Conservation (phyloP, 2,888 invertebrate genomes). For the Leptopilina syphax region DNA sequence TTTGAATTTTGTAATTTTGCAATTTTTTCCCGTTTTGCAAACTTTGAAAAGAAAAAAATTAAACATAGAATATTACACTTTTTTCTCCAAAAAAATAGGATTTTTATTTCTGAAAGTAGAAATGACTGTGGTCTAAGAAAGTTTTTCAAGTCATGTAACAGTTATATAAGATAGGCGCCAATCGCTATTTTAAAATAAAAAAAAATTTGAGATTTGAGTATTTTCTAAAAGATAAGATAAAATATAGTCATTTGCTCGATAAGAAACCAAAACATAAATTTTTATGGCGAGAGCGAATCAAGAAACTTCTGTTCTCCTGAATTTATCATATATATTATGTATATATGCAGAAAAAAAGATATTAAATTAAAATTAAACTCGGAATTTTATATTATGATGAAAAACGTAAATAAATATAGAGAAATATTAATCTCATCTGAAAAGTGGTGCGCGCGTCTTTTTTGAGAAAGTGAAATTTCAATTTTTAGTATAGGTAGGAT, state of each 20-base stretch:
- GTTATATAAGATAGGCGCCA: slow-evolving; percentile 17
- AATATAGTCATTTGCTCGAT: background rate
- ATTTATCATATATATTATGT: background rate
- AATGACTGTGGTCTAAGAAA: slow-evolving; percentile 1
- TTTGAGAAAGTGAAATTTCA: background rate
- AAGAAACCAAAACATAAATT: slow-evolving; percentile 21
- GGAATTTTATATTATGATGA: too few species aligned
- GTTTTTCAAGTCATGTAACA: background rate
- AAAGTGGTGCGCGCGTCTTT: too few species aligned
- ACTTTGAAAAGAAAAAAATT: too few species aligned
- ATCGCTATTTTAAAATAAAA: slow-evolving; percentile 10
- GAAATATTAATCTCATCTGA: too few species aligned
- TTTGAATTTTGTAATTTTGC: too few species aligned
- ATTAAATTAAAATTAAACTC: too few species aligned
- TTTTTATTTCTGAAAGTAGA: background rate
- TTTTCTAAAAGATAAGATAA: slow-evolving; percentile 8
- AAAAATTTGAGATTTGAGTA: background rate
- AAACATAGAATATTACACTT: too few species aligned
- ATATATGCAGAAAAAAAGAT: background rate
- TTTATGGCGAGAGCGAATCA: background rate
- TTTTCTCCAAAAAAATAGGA: too few species aligned
- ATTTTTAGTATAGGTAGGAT: background rate
- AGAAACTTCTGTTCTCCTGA: background rate
- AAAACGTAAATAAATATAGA: too few species aligned
- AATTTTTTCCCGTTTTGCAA: too few species aligned